Evolutionary conservation across 2,113 vertebrate genomes (phyloP).

Genomic region (Sigmodon hispidus): DNA sequence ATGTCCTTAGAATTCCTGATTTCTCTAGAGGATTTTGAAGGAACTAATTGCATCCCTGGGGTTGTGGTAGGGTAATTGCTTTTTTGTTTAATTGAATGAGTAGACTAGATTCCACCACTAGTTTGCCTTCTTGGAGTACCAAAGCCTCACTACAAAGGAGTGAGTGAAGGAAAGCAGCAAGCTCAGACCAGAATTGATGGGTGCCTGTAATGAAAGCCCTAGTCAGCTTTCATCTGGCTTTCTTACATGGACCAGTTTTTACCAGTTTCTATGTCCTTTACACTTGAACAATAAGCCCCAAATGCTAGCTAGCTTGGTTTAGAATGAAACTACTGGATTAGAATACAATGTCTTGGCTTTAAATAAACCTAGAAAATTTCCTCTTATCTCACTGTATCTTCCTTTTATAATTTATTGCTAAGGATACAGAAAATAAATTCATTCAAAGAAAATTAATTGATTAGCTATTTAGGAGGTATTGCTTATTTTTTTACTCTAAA

Average conservation of each 20-base stretch:
- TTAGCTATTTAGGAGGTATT: background rate
- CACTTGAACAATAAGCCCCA: background rate
- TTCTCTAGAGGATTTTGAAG: slow-evolving; percentile 68
- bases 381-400: background rate
- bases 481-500: background rate
- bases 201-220: background rate
- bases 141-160: slow-evolving; percentile 45
- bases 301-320: background rate
- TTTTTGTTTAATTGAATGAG: slow-evolving; percentile 70
- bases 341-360: background rate
- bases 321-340: background rate
- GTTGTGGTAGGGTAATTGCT: slow-evolving; percentile 45
- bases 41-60: slow-evolving; percentile 56
- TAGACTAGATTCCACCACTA: slow-evolving; percentile 62
- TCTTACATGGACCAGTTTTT: background rate
- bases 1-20: slow-evolving; percentile 60
- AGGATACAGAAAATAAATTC: background rate
- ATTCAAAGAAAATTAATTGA: background rate
- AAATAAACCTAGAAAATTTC: background rate
- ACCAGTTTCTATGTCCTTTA: background rate
- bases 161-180: slow-evolving; percentile 30
- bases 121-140: slow-evolving; percentile 34
- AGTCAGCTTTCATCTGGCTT: background rate
- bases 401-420: background rate
- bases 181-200: background rate